A percentile compares a stretch with the other conserved stretches of the same genome.
Conservation (phyloP, 2,888 invertebrate species). For the Falcaria lacertinaria region DNA sequence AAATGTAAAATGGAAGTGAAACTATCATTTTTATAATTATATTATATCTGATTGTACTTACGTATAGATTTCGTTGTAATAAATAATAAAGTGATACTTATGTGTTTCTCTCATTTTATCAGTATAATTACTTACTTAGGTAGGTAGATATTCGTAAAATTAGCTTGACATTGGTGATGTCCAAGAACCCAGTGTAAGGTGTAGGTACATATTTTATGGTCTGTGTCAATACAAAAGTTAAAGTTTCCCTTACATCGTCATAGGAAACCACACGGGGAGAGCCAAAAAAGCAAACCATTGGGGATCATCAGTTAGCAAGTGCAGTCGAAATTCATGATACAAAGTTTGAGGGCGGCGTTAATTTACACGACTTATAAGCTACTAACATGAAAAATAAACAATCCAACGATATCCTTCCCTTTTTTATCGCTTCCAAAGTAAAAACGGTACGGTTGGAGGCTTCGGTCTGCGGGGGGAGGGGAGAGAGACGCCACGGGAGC, state of each 20-base stretch:
- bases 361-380: constrained; percentile 75
- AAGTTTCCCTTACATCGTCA: no score
- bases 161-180: no score
- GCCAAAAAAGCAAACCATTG: constrained; percentile 19
- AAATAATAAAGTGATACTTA: constrained; percentile 39
- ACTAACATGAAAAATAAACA: constrained; percentile 78
- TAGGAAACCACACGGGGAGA: constrained; percentile 7
- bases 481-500: constrained; percentile 60
- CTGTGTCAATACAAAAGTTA: no score
- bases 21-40: constrained; percentile 38
- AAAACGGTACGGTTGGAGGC: constrained; percentile 60
- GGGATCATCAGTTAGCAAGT: constrained; percentile 50
- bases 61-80: constrained; percentile 74
- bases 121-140: neutral
- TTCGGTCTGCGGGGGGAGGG: constrained; percentile 40
- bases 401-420: constrained; percentile 69
- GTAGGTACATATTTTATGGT: no score
- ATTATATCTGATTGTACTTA: constrained; percentile 60
- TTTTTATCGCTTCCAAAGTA: constrained; percentile 72
- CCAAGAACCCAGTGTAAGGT: no score
- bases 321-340: constrained; percentile 52
- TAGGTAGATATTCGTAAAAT: no score
- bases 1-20: neutral
- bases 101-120: constrained; percentile 15
- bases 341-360: constrained; percentile 60